Evolutionary conservation across 2,888 invertebrate genomes (phyloP).

Genomic region (Plutella xylostella): DNA sequence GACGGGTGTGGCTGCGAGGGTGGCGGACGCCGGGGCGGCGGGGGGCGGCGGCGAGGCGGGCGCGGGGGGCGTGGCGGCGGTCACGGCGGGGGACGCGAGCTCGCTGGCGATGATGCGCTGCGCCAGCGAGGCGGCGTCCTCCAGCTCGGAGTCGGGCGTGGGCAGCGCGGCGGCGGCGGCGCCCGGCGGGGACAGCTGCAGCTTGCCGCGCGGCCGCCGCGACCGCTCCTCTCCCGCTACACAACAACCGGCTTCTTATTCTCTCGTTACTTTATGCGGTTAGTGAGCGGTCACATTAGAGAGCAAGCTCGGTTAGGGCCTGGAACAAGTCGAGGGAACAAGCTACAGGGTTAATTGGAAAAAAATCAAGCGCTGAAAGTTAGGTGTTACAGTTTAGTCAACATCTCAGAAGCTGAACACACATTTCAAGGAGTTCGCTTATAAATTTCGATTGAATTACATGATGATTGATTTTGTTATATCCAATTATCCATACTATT

Average conservation of each 20-base stretch:
- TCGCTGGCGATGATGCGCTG: conserved; percentile 61
- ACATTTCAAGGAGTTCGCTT: conserved; percentile 61
- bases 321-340: conserved; percentile 70
- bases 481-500: too few relatives aligned
- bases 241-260: conserved; percentile 63
- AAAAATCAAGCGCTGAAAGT: conserved; percentile 57
- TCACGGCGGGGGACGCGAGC: conserved; percentile 41
- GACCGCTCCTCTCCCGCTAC: conserved; percentile 42
- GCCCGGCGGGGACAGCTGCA: conserved; percentile 52
- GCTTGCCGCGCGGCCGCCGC: conserved; percentile 60
- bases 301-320: conserved; percentile 72
- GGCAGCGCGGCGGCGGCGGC: conserved; percentile 51
- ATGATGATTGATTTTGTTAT: neutral
- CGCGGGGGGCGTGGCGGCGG: conserved; percentile 35
- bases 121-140: conserved; percentile 61
- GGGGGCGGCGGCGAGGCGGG: conserved; percentile 26
- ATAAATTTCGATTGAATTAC: too few relatives aligned
- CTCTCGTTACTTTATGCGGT: conserved; percentile 62
- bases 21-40: conserved; percentile 22
- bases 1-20: conserved; percentile 42
- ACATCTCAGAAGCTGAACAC: conserved; percentile 38
- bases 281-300: conserved; percentile 70
- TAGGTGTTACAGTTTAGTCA: conserved; percentile 43
- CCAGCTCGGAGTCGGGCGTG: conserved; percentile 63
- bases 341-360: conserved; percentile 60